phyloP scores from a whole-genome alignment of 2,888 invertebrate species.

The Netelia inedita region DNA sequence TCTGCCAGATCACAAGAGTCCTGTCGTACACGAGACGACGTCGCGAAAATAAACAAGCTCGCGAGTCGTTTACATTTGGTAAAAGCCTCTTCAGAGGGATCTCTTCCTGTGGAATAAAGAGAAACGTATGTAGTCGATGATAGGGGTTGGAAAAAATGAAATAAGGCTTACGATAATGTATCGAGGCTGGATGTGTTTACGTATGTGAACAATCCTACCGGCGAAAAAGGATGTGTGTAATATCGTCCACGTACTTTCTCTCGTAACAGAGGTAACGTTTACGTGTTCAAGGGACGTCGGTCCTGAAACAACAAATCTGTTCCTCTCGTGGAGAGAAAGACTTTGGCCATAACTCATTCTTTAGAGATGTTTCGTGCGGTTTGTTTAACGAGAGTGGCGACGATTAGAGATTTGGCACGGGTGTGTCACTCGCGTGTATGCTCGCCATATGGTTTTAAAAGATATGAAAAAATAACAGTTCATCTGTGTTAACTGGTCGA shows the following conservation, averaged over 20 bases:
- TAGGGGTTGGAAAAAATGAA: constrained; percentile 7
- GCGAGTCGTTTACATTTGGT: constrained; percentile 51
- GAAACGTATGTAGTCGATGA: constrained; percentile 19
- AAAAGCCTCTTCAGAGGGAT: constrained; percentile 17
- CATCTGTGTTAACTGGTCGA: constrained; percentile 58
- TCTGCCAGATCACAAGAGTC: constrained; percentile 40
- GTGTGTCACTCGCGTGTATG: constrained; percentile 55
- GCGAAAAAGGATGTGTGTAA: constrained; percentile 9
- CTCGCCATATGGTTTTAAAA: constrained; percentile 66
- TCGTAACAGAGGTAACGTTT: not conserved
- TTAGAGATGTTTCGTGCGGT: constrained; percentile 28
- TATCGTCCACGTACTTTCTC: constrained; percentile 14
- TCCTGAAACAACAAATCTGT: constrained; percentile 76
- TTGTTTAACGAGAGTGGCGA: constrained; percentile 67
- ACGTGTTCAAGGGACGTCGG: constrained; percentile 60
- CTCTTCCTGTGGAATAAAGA: constrained; percentile 14
- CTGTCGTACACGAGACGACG: constrained; percentile 31
- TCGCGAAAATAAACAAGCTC: constrained; percentile 59
- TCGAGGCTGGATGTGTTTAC: constrained; percentile 43
- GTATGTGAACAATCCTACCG: constrained; percentile 24
- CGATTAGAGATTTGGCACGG: constrained; percentile 73
- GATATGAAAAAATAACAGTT: constrained; percentile 16
- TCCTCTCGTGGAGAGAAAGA: constrained; percentile 56
- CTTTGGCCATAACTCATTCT: constrained; percentile 69
- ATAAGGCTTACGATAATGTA: constrained; percentile 39